A percentile compares a stretch with the other conserved stretches of the same genome.
phyloP scores from a whole-genome alignment of 2,888 invertebrate genomes.

The Ptilodon capucinus region DNA sequence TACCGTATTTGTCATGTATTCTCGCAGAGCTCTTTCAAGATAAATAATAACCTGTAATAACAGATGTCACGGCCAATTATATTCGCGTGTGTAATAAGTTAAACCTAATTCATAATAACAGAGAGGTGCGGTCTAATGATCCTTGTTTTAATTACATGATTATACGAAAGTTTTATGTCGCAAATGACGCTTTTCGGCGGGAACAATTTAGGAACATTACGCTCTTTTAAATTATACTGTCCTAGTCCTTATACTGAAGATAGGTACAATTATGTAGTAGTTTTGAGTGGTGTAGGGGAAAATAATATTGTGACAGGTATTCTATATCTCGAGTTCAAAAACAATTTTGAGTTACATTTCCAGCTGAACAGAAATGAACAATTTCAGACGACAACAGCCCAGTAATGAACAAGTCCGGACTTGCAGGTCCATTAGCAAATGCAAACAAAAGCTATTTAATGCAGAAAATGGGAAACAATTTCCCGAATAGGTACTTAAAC shows the following conservation, averaged over 20 bases:
- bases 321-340: background rate
- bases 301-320: no score
- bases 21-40: constrained; percentile 17
- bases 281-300: no score
- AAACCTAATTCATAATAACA: background rate
- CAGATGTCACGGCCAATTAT: background rate
- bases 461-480: constrained; percentile 11
- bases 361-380: background rate
- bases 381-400: constrained; percentile 22
- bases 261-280: no score
- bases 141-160: background rate
- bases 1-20: constrained; percentile 40
- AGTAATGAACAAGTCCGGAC: background rate
- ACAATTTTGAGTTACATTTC: background rate
- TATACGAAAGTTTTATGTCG: no score
- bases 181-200: no score
- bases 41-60: constrained; percentile 10
- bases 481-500: constrained; percentile 12
- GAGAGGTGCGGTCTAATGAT: background rate
- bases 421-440: constrained; percentile 17
- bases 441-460: constrained; percentile 28
- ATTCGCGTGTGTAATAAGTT: background rate
- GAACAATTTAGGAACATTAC: no score
- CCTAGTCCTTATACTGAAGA: no score
- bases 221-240: no score